Conservation (phyloP, 2,888 invertebrate species). For the Dromius quadrimaculatus region DNA sequence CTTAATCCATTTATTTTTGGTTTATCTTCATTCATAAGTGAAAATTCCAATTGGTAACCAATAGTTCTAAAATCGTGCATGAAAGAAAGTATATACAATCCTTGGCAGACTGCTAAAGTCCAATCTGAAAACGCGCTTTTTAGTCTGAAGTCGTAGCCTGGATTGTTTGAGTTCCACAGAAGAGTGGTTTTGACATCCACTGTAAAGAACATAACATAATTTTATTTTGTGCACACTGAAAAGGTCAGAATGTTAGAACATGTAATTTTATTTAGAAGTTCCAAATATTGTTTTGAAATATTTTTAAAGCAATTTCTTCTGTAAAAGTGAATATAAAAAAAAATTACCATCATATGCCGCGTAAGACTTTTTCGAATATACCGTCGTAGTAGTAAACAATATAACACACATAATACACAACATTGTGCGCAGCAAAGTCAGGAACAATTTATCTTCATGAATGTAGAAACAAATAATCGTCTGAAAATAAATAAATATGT, state of each 20-base stretch:
- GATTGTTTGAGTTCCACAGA: constrained; percentile 8
- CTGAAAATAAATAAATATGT: too few relatives aligned
- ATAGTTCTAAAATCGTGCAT: constrained; percentile 29
- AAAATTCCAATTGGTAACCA: constrained; percentile 7
- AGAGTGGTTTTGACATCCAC: constrained; percentile 1
- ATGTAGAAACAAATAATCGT: too few relatives aligned
- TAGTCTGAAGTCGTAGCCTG: constrained; percentile 32
- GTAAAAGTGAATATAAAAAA: too few relatives aligned
- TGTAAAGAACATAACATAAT: background rate
- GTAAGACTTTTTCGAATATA: too few relatives aligned
- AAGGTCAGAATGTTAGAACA: background rate
- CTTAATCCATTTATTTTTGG: background rate
- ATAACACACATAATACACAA: too few relatives aligned
- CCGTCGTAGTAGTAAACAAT: too few relatives aligned
- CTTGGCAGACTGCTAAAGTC: constrained; percentile 27
- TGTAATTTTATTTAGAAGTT: too few relatives aligned
- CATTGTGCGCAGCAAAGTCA: too few relatives aligned
- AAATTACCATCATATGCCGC: too few relatives aligned
- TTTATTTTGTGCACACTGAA: background rate
- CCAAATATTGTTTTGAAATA: too few relatives aligned
- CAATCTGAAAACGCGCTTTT: constrained; percentile 37
- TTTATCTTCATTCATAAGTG: constrained; percentile 1
- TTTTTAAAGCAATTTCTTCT: too few relatives aligned
- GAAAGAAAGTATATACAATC: constrained; percentile 23
- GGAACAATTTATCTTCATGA: too few relatives aligned